Percentiles rank a stretch among this genome's conserved stretches.
Conservation (phyloP, 2,888 invertebrate genomes). For the Ptychoptera albimana region DNA sequence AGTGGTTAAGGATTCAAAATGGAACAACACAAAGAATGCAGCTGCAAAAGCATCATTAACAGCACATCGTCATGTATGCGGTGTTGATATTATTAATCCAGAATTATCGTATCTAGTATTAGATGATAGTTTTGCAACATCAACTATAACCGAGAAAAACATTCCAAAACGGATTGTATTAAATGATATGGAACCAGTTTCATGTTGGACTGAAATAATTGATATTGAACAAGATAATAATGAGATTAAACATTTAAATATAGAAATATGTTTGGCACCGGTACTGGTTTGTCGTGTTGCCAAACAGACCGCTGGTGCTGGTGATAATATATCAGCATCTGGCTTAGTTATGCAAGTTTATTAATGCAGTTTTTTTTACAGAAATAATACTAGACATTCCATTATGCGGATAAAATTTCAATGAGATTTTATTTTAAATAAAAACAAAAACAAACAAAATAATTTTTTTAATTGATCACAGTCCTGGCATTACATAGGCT, state of each 20-base stretch:
- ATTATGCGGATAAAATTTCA: too few species aligned
- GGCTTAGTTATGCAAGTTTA: conserved; percentile 58
- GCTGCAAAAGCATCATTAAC: conserved; percentile 71
- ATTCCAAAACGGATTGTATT: conserved; percentile 42
- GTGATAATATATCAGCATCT: conserved; percentile 79
- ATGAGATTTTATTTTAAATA: too few species aligned
- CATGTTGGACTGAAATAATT: conserved; percentile 62
- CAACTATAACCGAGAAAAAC: conserved; percentile 29
- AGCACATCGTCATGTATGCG: conserved; percentile 70
- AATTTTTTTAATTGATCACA: conserved; percentile 36
- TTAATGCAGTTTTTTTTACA: neutral
- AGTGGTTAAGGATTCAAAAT: conserved; percentile 44
- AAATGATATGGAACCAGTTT: conserved; percentile 53
- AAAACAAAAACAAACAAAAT: too few species aligned
- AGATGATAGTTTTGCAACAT: conserved; percentile 71
- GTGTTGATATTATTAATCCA: conserved; percentile 37
- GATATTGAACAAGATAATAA: conserved; percentile 11
- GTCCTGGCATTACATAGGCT: conserved; percentile 84
- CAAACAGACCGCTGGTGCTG: conserved; percentile 69
- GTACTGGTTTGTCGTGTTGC: conserved; percentile 71
- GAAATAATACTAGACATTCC: too few species aligned
- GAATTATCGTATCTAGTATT: conserved; percentile 41
- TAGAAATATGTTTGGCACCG: conserved; percentile 66
- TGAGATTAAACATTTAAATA: conserved; percentile 19
- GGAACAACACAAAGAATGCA: conserved; percentile 64